Base-by-base conservation (phyloP, 2,797 vertebrate genomes). In the Sebastes minor region DNA sequence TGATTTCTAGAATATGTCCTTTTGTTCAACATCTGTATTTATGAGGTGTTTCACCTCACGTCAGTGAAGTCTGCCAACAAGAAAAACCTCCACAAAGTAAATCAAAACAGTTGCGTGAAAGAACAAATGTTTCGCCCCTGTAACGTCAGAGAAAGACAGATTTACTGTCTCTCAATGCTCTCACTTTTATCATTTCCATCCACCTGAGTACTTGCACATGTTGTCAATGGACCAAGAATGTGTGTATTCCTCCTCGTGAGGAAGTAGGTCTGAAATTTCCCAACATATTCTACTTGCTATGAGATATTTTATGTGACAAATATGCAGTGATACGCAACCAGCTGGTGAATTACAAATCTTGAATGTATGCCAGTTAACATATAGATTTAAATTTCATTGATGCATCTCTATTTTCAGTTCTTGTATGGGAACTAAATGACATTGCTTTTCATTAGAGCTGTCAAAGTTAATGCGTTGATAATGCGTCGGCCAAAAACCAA, bases 151-250 rank as follows among this genome's bases (percentile, higher is more conserved):
- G 32, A 70, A 33, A 11, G 9, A 20, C 25, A 62, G 82, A 89
- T 74, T 82, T 84, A 83, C 53, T 5, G 66, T 23, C 46, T 38
- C 28, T 32, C 0, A 18, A 46, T 18, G 42, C 42, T 46, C 42
- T 46, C 42, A 16, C 9, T 62, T 42, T 76, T 16, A 76, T 74
- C 35, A 16, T 67, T 57, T 71, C 28, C 78, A 46, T 76, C 74
- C 69, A 82, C 33, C 55, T 67, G 67, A 72, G 11, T 23, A 3
- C 62, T n/a, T n/a, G 4, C 74, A 80, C 60, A 57, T 65, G 46
- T 71, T 74, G 42, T 74, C 9, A 1, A 46, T 46, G 16, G 42
- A 16, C 42, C 42, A 46, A 56, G 42, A 80, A 4, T 61, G 81
- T 60, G 35, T 27, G 57, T 25, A 32, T 62, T 25, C 8, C 30